Base-by-base conservation (phyloP, 2,113 vertebrate species). In the Aldabrachelys gigantea region DNA sequence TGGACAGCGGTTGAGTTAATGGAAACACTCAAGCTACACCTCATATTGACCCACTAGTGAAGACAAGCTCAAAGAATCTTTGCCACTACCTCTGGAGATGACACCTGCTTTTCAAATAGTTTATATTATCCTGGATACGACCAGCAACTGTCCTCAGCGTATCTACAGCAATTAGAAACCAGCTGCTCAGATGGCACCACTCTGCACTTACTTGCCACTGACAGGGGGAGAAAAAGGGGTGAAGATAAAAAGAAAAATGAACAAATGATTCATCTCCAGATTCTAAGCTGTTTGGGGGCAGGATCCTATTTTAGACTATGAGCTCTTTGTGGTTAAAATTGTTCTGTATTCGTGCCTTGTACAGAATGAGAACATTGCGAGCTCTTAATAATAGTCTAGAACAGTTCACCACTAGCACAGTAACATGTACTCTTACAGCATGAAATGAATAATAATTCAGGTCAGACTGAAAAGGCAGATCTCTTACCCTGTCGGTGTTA, bases 131-230 rank as follows among this genome's bases (percentile, higher is more conserved):
- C 93, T 87, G 94, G 94, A 94, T 93, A 56, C 96, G 87, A 90
- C 89, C 95, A 89, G 93, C 62, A 69, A 17, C 94, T 91, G 96
- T 91, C 94, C 94, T 14, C 96, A 94, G 96, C 59, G 0, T 75
- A 94, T 89, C 0, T 91, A 96, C 96, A 87, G 89, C 94, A 92
- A 84, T 90, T 87, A 87, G 95, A 93, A 3, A 95, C 89, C 88
- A 92, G 92, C 96, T 94, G 92, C 95, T 95, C 80, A 54, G 84
- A 69, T 96, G 94, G 91, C 91, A 97, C 82, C 95, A 92, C 44
- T 54, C 90, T 96, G 85, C 5, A 41, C 88, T 96, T 89, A 95
- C 90, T 92, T 94, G 92, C 89, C 87, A 88, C 62, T 96, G 93
- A 94, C 93, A 89, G 54, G 65, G 94, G 16, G 79, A 82, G 87